A percentile compares a stretch with the other conserved stretches of the same genome.
Evolutionary conservation across 2,888 invertebrate genomes (phyloP).

Genomic region (Drosophila neotestacea): DNA sequence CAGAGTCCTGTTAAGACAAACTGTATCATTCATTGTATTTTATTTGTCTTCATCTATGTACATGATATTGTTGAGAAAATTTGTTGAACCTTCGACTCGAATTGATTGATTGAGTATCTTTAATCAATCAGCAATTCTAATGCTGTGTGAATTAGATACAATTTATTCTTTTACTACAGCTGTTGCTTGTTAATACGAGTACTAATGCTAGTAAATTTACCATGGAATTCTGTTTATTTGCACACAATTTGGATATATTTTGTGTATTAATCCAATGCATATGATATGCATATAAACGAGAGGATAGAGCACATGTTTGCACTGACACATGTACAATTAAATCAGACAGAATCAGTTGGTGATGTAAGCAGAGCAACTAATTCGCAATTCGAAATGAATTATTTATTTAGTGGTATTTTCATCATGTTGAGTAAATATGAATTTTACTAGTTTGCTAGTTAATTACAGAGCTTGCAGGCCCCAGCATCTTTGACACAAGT

Average conservation of each 20-base stretch:
- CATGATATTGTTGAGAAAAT: neutral
- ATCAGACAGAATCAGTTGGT: neutral
- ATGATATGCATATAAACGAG: slow-evolving; percentile 31
- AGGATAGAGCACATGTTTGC: slow-evolving; percentile 50
- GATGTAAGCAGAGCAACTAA: neutral
- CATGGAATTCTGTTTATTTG: slow-evolving; percentile 33
- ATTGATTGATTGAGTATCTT: slow-evolving; percentile 54
- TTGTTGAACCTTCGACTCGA: neutral
- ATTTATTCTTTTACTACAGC: slow-evolving; percentile 1
- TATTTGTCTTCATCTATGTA: neutral
- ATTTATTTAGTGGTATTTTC: slow-evolving; percentile 58
- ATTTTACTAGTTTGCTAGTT: slow-evolving; percentile 46
- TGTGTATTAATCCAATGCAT: slow-evolving; percentile 56
- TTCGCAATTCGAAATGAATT: slow-evolving; percentile 54
- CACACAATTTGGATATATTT: slow-evolving; percentile 34
- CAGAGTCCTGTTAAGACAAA: too few relatives aligned
- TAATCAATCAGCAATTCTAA: slow-evolving; percentile 52
- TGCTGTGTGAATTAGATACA: slow-evolving; percentile 18
- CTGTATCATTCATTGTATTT: too few relatives aligned
- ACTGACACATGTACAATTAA: slow-evolving; percentile 33
- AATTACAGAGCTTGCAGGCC: slow-evolving; percentile 30
- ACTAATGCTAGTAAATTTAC: neutral
- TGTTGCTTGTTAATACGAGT: slow-evolving; percentile 10
- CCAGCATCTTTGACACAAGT: slow-evolving; percentile 20
- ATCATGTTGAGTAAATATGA: slow-evolving; percentile 53